Evolutionary conservation across 2,888 invertebrate species (phyloP).

Genomic region (Neoascia interrupta): DNA sequence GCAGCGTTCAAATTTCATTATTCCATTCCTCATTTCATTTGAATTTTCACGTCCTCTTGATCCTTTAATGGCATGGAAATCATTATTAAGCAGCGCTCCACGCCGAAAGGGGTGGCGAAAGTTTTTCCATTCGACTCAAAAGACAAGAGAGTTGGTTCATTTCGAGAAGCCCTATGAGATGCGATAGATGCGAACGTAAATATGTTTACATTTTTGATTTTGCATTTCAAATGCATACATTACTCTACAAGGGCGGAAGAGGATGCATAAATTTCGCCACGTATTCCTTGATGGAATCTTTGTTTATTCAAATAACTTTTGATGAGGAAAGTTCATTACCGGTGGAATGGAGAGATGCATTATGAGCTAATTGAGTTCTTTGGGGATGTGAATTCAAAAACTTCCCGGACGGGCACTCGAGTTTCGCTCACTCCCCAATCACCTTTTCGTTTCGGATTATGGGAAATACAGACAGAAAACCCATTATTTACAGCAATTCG

Average conservation of each 20-base stretch:
- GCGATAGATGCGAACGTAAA: constrained; percentile 31
- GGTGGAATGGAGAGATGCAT: neutral
- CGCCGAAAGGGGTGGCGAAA: constrained; percentile 34
- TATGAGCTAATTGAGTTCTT: constrained; percentile 9
- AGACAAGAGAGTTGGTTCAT: constrained; percentile 41
- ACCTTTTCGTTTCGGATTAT: neutral
- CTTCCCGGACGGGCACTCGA: neutral
- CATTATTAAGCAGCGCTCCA: constrained; percentile 8
- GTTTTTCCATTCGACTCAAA: constrained; percentile 23
- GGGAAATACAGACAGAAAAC: neutral
- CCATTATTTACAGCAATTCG: no score
- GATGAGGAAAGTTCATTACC: neutral
- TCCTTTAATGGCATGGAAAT: constrained; percentile 46
- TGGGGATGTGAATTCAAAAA: no score
- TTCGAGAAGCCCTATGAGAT: constrained; percentile 14
- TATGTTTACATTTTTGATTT: constrained; percentile 49
- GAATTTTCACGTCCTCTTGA: constrained; percentile 30
- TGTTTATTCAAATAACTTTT: constrained; percentile 36
- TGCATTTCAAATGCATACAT: constrained; percentile 51
- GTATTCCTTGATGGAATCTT: constrained; percentile 3
- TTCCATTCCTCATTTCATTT: constrained; percentile 9
- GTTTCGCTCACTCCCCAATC: neutral
- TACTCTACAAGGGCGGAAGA: neutral
- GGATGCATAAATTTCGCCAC: constrained; percentile 22
- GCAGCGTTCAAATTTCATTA: constrained; percentile 35